A percentile compares a stretch with the other conserved stretches of the same genome.
Conservation (phyloP, 2,113 vertebrate genomes). For the Sceloporus undulatus region DNA sequence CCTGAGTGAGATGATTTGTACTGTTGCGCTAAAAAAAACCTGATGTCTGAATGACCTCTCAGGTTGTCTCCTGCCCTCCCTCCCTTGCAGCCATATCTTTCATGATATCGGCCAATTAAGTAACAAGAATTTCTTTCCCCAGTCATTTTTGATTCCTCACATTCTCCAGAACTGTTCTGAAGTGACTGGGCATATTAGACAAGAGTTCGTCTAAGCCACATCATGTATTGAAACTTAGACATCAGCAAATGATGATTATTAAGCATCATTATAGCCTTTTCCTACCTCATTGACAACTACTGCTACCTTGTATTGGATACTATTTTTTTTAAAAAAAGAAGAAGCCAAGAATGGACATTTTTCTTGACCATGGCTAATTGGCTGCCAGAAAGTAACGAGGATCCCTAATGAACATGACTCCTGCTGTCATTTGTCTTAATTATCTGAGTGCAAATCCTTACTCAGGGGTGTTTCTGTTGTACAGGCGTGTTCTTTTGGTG, state of each 20-base stretch:
- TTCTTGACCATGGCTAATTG: constrained; percentile 28
- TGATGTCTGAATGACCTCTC: no score
- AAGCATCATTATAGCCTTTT: constrained; percentile 16
- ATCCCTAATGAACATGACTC: constrained; percentile 20
- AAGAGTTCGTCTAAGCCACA: not conserved
- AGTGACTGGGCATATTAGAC: not conserved
- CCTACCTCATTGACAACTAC: constrained; percentile 8
- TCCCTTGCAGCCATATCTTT: not conserved
- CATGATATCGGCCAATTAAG: not conserved
- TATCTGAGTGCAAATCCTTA: constrained; percentile 35
- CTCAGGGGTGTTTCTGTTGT: not conserved
- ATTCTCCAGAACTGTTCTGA: not conserved
- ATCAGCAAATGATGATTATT: not conserved
- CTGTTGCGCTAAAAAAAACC: no score
- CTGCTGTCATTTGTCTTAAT: constrained; percentile 38
- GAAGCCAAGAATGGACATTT: not conserved
- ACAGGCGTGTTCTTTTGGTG: constrained; percentile 55
- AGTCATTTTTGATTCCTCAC: not conserved
- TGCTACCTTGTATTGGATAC: constrained; percentile 27
- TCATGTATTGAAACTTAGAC: not conserved
- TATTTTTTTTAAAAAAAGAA: constrained; percentile 1
- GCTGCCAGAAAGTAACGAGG: constrained; percentile 48
- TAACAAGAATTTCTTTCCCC: not conserved
- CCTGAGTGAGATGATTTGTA: no score
- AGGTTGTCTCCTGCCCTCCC: not conserved